A percentile compares a stretch with the other conserved stretches of the same genome.
phyloP scores from a whole-genome alignment of 2,888 invertebrate genomes.

The Pammene fasciana region DNA sequence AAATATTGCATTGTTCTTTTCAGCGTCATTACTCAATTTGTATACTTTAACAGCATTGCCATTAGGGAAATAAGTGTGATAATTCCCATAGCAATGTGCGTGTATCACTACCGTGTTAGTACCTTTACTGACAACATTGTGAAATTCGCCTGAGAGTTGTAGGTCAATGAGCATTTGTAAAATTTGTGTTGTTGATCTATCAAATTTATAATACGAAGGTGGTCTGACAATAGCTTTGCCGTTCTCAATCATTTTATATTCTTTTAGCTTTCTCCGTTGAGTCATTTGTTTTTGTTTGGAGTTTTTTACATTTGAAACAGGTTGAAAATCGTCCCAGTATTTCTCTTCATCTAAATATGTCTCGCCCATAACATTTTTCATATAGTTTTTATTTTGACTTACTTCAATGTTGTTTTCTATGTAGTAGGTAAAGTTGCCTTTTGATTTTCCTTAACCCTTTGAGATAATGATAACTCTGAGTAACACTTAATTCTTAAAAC shows the following conservation, averaged over 20 bases:
- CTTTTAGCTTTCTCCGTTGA: slow-evolving; percentile 16
- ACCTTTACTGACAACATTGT: slow-evolving; percentile 22
- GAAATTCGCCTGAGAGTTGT: slow-evolving; percentile 4
- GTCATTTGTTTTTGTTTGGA: slow-evolving; percentile 10
- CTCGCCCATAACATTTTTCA: background rate
- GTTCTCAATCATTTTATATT: slow-evolving; percentile 18
- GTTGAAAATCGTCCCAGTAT: slow-evolving; percentile 1
- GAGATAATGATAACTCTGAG: too few relatives aligned
- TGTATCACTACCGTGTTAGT: slow-evolving; percentile 16
- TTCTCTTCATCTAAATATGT: background rate
- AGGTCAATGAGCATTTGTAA: slow-evolving; percentile 6
- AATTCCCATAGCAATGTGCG: slow-evolving; percentile 4
- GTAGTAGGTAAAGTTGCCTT: too few relatives aligned
- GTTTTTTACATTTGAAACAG: background rate
- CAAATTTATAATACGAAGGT: slow-evolving; percentile 12
- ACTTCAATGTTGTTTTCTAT: too few relatives aligned
- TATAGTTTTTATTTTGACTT: background rate
- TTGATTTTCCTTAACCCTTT: too few relatives aligned
- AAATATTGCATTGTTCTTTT: slow-evolving; percentile 20
- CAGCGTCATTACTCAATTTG: slow-evolving; percentile 13
- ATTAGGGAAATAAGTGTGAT: slow-evolving; percentile 21
- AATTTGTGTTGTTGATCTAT: slow-evolving; percentile 9
- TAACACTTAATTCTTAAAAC: too few relatives aligned
- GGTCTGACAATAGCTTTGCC: slow-evolving; percentile 2
- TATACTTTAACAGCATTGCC: slow-evolving; percentile 28